Evolutionary conservation across 1,140 invertebrate genomes (phyloP).

Genomic region (Pachyrhynchus sulphureomaculatus): DNA sequence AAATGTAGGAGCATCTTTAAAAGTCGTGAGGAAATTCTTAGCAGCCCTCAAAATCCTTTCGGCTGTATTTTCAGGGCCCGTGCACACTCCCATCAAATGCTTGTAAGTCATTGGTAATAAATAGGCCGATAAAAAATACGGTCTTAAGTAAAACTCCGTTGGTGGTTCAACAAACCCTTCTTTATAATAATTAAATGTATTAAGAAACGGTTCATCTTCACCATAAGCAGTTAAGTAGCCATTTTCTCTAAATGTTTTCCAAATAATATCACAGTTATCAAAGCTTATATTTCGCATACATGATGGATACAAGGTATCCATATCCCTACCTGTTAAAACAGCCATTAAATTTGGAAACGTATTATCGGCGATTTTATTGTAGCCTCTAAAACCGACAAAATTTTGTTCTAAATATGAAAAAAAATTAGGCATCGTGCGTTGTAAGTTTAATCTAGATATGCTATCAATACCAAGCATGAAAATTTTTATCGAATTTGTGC

Average conservation of each 20-base stretch:
- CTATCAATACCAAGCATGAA: slow-evolving; percentile 80
- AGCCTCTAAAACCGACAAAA: slow-evolving; percentile 61
- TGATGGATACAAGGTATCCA: slow-evolving; percentile 49
- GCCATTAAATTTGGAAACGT: slow-evolving; percentile 84
- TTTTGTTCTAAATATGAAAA: slow-evolving; percentile 59
- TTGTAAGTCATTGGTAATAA: slow-evolving; percentile 50
- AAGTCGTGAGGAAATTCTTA: slow-evolving; percentile 60
- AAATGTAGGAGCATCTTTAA: slow-evolving; percentile 60
- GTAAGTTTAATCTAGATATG: slow-evolving; percentile 75
- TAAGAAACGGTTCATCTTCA: slow-evolving; percentile 62
- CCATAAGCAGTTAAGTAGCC: slow-evolving; percentile 66
- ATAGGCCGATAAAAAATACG: slow-evolving; percentile 64
- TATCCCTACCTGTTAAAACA: slow-evolving; percentile 65
- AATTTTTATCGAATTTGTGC: slow-evolving; percentile 56
- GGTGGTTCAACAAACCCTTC: slow-evolving; percentile 65
- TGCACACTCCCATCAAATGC: slow-evolving; percentile 53
- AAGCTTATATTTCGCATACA: slow-evolving; percentile 56
- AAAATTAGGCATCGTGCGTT: slow-evolving; percentile 75
- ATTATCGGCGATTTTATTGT: slow-evolving; percentile 74
- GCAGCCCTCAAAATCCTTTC: slow-evolving; percentile 59
- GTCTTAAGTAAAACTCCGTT: slow-evolving; percentile 72
- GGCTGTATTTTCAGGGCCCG: slow-evolving; percentile 57
- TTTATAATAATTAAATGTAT: slow-evolving; percentile 66
- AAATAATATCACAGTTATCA: slow-evolving; percentile 63
- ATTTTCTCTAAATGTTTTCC: slow-evolving; percentile 59